phyloP scores from a whole-genome alignment of 2,797 vertebrate genomes.

The Meda fulgida region DNA sequence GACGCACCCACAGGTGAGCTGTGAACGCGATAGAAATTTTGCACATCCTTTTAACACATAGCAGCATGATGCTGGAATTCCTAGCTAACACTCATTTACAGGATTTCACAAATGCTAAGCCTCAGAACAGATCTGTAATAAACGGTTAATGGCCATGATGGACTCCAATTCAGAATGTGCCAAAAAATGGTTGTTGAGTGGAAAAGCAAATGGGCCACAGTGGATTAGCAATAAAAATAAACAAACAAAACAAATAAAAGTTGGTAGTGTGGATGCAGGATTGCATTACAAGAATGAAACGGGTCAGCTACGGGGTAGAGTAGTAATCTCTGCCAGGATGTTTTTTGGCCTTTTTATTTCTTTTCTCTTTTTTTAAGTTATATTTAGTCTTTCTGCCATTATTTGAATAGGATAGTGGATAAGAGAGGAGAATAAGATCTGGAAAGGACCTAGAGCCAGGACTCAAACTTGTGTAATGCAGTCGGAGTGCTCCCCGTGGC shows the following conservation, averaged over 20 bases:
- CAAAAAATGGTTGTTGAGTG: constrained; percentile 19
- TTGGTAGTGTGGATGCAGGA: too few relatives aligned
- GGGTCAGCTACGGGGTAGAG: not conserved
- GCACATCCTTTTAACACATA: constrained; percentile 57
- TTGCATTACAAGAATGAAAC: too few relatives aligned
- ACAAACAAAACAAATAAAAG: constrained; percentile 16
- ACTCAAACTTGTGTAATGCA: too few relatives aligned
- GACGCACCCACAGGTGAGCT: constrained; percentile 60
- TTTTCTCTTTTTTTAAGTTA: not conserved
- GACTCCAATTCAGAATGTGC: constrained; percentile 23
- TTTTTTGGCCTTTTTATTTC: not conserved
- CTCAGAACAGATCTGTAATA: constrained; percentile 26
- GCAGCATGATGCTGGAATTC: constrained; percentile 55
- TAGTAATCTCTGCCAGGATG: not conserved
- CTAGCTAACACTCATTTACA: constrained; percentile 56
- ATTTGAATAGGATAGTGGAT: not conserved
- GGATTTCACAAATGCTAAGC: constrained; percentile 46
- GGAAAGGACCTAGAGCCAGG: too few relatives aligned
- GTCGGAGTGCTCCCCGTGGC: too few relatives aligned
- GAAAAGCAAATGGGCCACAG: constrained; percentile 14
- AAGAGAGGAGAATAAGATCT: too few relatives aligned
- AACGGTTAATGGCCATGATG: constrained; percentile 33
- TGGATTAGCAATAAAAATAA: constrained; percentile 38
- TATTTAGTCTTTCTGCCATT: not conserved
- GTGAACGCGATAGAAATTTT: constrained; percentile 57